Evolutionary conservation across 2,888 invertebrate species (phyloP).

Genomic region (Agriotes lineatus): DNA sequence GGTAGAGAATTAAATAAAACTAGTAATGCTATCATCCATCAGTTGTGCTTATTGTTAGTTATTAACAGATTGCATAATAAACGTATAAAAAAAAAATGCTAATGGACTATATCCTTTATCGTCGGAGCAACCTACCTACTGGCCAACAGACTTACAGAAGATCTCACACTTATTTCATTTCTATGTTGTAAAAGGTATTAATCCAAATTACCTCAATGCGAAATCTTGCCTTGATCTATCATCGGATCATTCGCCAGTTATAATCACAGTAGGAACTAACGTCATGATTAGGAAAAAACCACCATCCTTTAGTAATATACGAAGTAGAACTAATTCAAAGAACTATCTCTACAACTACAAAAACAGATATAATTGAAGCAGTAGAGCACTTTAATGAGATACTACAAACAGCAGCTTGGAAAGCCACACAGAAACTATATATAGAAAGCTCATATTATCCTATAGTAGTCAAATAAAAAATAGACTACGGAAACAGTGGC

Average conservation of each 20-base stretch:
- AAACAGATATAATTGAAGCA: background rate
- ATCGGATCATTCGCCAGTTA: too few species aligned
- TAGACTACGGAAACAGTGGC: too few species aligned
- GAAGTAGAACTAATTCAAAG: background rate
- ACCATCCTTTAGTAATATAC: background rate
- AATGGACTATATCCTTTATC: background rate
- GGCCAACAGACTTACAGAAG: background rate
- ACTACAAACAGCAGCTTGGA: background rate
- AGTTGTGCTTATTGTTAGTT: too few species aligned
- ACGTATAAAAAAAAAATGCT: too few species aligned
- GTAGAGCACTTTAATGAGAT: background rate
- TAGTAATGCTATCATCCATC: too few species aligned
- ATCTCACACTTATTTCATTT: background rate
- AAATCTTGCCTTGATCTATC: background rate
- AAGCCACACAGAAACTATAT: too few species aligned
- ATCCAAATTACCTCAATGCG: background rate
- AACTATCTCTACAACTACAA: background rate
- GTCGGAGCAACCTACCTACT: too few species aligned
- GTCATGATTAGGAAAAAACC: background rate
- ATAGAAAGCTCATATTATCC: too few species aligned
- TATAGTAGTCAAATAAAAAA: too few species aligned
- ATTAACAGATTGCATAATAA: too few species aligned
- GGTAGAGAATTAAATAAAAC: too few species aligned
- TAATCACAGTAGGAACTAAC: background rate
- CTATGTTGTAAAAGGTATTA: constrained; percentile 2